Evolutionary conservation across 2,888 invertebrate species (phyloP).

Genomic region (Eupithecia tripunctaria): DNA sequence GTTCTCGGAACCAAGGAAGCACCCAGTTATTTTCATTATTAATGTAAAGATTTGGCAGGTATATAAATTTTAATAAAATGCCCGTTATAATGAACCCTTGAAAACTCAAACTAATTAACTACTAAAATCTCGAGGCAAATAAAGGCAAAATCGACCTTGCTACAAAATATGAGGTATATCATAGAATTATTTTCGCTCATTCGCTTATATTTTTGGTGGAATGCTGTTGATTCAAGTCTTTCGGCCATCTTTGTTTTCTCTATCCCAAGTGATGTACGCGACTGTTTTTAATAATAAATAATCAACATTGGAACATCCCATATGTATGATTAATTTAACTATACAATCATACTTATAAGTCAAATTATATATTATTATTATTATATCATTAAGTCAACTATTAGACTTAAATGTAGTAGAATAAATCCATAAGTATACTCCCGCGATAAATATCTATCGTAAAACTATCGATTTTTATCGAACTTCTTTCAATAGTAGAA

Average conservation of each 20-base stretch:
- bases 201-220: constrained; percentile 57
- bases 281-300: constrained; percentile 15
- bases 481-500: background rate
- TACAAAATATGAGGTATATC: constrained; percentile 81
- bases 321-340: too few relatives aligned
- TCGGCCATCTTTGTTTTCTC: constrained; percentile 32
- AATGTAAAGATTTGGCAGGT: background rate
- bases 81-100: constrained; percentile 1
- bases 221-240: constrained; percentile 51
- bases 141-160: constrained; percentile 60
- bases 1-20: background rate
- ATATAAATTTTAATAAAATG: background rate
- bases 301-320: too few relatives aligned
- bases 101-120: constrained; percentile 39
- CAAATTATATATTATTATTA: too few relatives aligned
- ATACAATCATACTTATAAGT: background rate
- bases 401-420: background rate
- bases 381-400: background rate
- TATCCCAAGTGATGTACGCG: constrained; percentile 33
- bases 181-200: constrained; percentile 56
- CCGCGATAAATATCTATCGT: background rate
- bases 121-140: constrained; percentile 47
- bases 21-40: background rate
- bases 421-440: background rate
- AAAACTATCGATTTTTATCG: background rate